Evolutionary conservation across 2,113 vertebrate genomes (phyloP).

Genomic region (Melierax canorus): DNA sequence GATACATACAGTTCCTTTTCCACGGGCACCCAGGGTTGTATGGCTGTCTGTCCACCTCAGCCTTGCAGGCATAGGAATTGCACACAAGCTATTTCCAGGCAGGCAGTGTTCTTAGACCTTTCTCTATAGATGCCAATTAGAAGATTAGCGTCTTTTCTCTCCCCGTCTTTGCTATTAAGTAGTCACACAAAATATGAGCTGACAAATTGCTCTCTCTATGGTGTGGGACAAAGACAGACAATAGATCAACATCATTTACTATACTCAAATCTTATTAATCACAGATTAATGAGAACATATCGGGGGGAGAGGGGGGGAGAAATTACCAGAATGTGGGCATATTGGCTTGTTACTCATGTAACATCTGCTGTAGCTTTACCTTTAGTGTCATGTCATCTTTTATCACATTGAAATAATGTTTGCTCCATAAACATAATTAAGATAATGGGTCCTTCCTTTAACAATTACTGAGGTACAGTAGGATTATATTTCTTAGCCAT

Average conservation of each 20-base stretch:
- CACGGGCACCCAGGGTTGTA: neutral
- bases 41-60: neutral
- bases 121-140: conserved; percentile 79
- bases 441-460: conserved; percentile 78
- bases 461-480: conserved; percentile 70
- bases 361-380: conserved; percentile 80
- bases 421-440: conserved; percentile 82
- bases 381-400: conserved; percentile 80
- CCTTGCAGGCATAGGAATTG: conserved; percentile 73
- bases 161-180: conserved; percentile 78
- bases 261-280: conserved; percentile 82
- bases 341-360: conserved; percentile 79
- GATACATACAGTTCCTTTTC: conserved; percentile 11
- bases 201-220: conserved; percentile 80
- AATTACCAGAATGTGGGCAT: conserved; percentile 77
- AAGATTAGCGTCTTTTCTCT: conserved; percentile 80
- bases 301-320: conserved; percentile 65
- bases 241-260: conserved; percentile 83
- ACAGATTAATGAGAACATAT: conserved; percentile 83
- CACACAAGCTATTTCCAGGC: conserved; percentile 51
- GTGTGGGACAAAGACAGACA: conserved; percentile 79
- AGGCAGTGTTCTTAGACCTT: conserved; percentile 70
- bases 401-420: conserved; percentile 83
- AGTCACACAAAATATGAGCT: conserved; percentile 81
- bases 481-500: conserved; percentile 68